These are phyloP conservation scores for Sebastes nivosus DNA, from an alignment of 2,797 vertebrate genomes.

Conservation along the genomic window DNA sequence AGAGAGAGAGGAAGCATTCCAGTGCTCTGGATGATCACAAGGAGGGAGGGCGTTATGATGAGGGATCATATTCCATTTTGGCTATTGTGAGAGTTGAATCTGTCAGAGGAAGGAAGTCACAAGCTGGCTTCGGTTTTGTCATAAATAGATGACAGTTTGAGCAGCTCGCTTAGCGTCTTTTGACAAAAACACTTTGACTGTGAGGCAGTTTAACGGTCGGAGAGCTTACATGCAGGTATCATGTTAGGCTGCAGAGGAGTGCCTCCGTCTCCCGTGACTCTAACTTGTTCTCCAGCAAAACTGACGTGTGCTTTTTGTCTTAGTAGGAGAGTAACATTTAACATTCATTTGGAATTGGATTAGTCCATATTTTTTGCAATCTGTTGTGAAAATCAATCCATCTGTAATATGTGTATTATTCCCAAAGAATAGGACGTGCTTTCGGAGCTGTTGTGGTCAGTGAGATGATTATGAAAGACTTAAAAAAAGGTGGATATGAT, in stretches of 20 bases:
- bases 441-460: neutral
- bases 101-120: constrained; percentile 37
- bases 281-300: neutral
- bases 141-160: constrained; percentile 7
- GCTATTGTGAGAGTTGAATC: constrained; percentile 27
- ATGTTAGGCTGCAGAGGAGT: neutral
- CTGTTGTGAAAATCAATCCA: constrained; percentile 25
- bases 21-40: constrained; percentile 17
- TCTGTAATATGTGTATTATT: constrained; percentile 5
- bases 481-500: neutral
- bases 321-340: neutral
- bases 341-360: neutral
- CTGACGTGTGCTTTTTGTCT: neutral
- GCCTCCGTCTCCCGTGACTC: neutral
- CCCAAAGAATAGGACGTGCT: neutral
- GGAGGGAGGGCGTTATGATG: constrained; percentile 2
- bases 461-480: neutral
- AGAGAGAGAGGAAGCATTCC: constrained; percentile 41
- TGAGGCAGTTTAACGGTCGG: constrained; percentile 2
- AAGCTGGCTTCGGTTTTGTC: constrained; percentile 29
- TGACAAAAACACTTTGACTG: neutral
- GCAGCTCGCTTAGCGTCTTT: neutral
- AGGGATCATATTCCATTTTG: constrained; percentile 42
- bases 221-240: constrained; percentile 1
- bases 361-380: constrained; percentile 21